Conservation (phyloP, 2,113 vertebrate genomes). For the Nycticryphes semicollaris region DNA sequence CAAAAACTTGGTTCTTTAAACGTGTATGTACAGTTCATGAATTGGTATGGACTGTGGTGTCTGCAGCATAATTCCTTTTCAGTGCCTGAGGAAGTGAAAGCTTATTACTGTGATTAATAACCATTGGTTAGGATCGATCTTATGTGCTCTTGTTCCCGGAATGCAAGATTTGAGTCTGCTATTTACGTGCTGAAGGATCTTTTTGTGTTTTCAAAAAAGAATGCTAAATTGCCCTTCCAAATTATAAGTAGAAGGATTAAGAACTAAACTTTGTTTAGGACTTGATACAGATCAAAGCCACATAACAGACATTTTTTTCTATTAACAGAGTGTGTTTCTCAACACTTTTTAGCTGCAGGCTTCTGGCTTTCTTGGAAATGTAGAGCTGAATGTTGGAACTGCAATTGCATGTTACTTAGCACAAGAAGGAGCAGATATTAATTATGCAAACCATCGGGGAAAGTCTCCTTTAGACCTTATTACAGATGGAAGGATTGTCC, state of each 20-base stretch:
- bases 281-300: background rate
- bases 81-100: background rate
- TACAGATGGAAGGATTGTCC: conserved; percentile 78
- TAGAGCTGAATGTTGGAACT: conserved; percentile 84
- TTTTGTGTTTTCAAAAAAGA: background rate
- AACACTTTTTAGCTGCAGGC: conserved; percentile 80
- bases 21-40: background rate
- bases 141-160: background rate
- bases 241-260: background rate
- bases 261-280: background rate
- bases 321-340: background rate
- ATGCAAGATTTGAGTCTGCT: background rate
- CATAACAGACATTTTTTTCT: background rate
- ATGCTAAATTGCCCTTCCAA: background rate
- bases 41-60: background rate
- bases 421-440: conserved; percentile 91
- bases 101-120: background rate
- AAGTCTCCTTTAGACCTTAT: conserved; percentile 91
- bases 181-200: background rate
- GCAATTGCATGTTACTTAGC: conserved; percentile 93
- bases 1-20: background rate
- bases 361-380: conserved; percentile 84
- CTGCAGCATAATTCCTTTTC: background rate
- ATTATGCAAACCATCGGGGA: conserved; percentile 93
- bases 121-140: background rate